Conservation (phyloP, 2,113 vertebrate species). For the Psophia crepitans region DNA sequence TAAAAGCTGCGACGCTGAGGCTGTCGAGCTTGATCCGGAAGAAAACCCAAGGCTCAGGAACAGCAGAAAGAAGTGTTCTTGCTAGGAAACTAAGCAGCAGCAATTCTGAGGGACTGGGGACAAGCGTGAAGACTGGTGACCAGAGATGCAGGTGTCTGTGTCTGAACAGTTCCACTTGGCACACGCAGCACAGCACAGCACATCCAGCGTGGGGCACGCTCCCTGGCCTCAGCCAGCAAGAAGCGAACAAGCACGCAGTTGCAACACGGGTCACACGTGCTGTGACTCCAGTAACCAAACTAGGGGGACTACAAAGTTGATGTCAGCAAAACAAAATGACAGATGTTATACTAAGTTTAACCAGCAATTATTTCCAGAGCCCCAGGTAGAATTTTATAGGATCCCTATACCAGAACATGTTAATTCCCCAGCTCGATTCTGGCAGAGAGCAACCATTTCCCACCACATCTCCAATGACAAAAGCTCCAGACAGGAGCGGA, state of each 20-base stretch:
- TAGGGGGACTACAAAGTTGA: neutral
- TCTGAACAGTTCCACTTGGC: neutral
- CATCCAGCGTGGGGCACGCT: neutral
- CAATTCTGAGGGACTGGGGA: neutral
- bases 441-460: neutral
- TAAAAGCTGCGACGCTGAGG: neutral
- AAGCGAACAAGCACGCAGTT: neutral
- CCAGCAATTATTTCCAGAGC: conserved; percentile 42
- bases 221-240: neutral
- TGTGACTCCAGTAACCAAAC: neutral
- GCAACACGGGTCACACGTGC: accelerated
- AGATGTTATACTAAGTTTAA: neutral
- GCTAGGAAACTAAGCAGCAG: neutral
- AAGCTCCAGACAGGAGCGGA: neutral
- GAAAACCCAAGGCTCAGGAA: neutral
- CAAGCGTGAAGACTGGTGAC: neutral
- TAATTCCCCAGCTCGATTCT: neutral
- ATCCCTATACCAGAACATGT: neutral
- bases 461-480: neutral
- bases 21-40: neutral
- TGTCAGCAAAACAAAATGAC: neutral
- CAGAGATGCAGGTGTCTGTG: neutral
- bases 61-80: neutral
- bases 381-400: neutral
- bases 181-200: neutral